Conservation (phyloP, 2,888 invertebrate genomes). For the Argyra leucocephala region DNA sequence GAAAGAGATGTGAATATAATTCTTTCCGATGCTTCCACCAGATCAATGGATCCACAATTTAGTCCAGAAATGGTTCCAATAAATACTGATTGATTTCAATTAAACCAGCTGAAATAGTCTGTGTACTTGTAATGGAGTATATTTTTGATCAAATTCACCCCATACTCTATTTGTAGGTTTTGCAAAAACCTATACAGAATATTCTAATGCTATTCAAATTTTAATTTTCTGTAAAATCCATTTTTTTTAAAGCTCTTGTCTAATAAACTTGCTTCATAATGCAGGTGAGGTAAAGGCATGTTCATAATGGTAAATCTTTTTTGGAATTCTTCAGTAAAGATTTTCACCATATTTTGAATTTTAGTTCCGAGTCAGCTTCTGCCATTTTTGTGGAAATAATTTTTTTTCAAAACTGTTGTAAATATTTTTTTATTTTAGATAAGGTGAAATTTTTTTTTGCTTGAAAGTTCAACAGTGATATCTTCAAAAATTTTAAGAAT, state of each 20-base stretch:
- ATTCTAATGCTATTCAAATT: background rate
- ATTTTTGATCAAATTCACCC: slow-evolving; percentile 1
- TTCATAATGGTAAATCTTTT: background rate
- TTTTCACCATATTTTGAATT: background rate
- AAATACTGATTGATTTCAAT: slow-evolving; percentile 8
- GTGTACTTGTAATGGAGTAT: background rate
- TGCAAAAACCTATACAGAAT: background rate
- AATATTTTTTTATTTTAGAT: slow-evolving; percentile 9
- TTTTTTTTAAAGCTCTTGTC: slow-evolving; percentile 26
- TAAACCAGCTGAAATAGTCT: background rate
- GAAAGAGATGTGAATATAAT: slow-evolving; percentile 9
- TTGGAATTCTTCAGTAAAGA: background rate
- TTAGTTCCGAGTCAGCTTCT: slow-evolving; percentile 15
- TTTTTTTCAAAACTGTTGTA: slow-evolving; percentile 15
- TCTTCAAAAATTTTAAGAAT: slow-evolving; percentile 11
- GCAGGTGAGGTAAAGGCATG: background rate
- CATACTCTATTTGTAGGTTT: background rate
- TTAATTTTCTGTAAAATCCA: slow-evolving; percentile 16
- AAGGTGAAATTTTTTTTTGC: slow-evolving; percentile 4
- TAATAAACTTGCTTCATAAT: slow-evolving; percentile 24
- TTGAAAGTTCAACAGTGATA: slow-evolving; percentile 8
- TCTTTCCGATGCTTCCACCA: slow-evolving; percentile 6
- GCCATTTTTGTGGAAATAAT: slow-evolving; percentile 17
- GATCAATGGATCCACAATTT: background rate
- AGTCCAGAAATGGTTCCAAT: background rate